These are phyloP conservation scores for Drosophila nigromelanica DNA, from an alignment of 1,140 invertebrate genomes.

Conservation along the genomic window DNA sequence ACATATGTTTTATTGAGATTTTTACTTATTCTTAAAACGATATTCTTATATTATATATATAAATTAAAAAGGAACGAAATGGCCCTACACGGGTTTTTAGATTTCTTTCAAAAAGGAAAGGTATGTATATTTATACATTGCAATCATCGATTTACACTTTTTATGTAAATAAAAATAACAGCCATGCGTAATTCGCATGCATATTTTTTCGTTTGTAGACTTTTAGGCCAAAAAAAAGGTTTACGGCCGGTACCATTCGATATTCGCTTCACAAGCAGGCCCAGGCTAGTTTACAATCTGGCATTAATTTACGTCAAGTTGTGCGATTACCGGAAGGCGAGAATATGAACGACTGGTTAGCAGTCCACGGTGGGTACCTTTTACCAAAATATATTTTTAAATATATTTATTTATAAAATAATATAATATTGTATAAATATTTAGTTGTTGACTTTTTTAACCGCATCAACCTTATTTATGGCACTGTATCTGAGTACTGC, in stretches of 20 bases:
- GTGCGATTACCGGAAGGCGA: slow-evolving; percentile 94
- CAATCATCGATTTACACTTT: neutral
- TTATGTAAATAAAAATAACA: slow-evolving; percentile 10
- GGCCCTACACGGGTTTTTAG: slow-evolving; percentile 89
- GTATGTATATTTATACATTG: slow-evolving; percentile 77
- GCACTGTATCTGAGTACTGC: slow-evolving; percentile 95
- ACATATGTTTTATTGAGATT: slow-evolving; percentile 29
- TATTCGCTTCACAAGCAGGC: slow-evolving; percentile 97
- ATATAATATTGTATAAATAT: slow-evolving; percentile 30
- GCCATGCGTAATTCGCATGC: too few species aligned
- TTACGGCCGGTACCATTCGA: slow-evolving; percentile 94
- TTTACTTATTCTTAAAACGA: slow-evolving; percentile 11
- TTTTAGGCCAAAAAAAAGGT: slow-evolving; percentile 95
- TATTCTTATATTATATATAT: slow-evolving; percentile 4
- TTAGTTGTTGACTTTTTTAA: slow-evolving; percentile 98
- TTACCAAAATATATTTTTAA: neutral
- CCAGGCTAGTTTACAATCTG: slow-evolving; percentile 96
- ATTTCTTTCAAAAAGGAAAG: slow-evolving; percentile 93
- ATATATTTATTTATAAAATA: neutral
- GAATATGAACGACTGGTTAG: slow-evolving; percentile 97
- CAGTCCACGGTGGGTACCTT: slow-evolving; percentile 92
- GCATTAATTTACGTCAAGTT: slow-evolving; percentile 93
- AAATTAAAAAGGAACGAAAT: slow-evolving; percentile 69
- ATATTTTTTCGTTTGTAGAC: slow-evolving; percentile 86
- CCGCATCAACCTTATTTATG: slow-evolving; percentile 96